These are phyloP conservation scores for Callionymus lyra DNA, from an alignment of 2,113 vertebrate species.

Conservation along the genomic window DNA sequence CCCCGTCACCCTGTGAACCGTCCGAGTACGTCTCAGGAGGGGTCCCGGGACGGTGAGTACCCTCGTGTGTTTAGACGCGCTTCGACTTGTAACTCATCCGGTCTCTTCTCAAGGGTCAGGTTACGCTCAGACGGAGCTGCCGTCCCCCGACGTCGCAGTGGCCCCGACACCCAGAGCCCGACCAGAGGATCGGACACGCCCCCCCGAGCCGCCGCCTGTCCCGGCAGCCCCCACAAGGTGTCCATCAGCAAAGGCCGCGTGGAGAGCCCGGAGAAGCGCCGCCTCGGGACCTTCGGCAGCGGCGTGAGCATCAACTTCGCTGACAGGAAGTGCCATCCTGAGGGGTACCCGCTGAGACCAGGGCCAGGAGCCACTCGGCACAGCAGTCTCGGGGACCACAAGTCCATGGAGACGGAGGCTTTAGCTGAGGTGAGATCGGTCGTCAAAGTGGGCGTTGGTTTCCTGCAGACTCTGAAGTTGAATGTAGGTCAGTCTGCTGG, in stretches of 20 bases:
- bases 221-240: conserved; percentile 93
- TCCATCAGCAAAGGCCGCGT: conserved; percentile 77
- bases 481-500: too few relatives aligned
- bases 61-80: not conserved
- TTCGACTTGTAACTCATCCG: not conserved
- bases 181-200: conserved; percentile 86
- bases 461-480: too few relatives aligned
- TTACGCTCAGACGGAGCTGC: conserved; percentile 89
- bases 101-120: conserved; percentile 71
- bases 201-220: conserved; percentile 88
- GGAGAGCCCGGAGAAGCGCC: conserved; percentile 91
- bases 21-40: conserved; percentile 86
- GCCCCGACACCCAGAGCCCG: conserved; percentile 85
- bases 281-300: conserved; percentile 90
- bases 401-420: conserved; percentile 90
- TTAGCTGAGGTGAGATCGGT: conserved; percentile 76
- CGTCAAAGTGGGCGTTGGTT: too few relatives aligned
- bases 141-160: conserved; percentile 81
- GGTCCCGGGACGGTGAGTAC: conserved; percentile 82
- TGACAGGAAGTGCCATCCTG: conserved; percentile 82
- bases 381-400: conserved; percentile 97
- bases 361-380: conserved; percentile 85
- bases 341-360: conserved; percentile 79
- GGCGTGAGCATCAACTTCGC: conserved; percentile 90
- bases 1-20: conserved; percentile 88